Conservation (phyloP, 2,888 invertebrate species). For the Caenorhabditis sulstoni region DNA sequence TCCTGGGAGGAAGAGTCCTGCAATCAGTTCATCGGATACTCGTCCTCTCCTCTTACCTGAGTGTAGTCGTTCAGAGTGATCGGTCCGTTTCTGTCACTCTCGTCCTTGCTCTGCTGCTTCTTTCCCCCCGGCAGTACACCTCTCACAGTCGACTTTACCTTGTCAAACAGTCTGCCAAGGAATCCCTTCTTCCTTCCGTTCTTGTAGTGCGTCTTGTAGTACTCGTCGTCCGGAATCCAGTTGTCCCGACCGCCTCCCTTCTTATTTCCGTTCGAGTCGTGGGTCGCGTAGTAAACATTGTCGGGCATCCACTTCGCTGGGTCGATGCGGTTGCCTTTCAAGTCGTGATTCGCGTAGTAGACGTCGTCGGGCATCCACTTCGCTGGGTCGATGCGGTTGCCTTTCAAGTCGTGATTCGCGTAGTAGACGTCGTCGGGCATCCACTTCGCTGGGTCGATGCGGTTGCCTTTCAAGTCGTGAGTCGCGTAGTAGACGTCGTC, state of each 20-base stretch:
- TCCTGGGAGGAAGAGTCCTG: constrained; percentile 37
- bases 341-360: constrained; percentile 3
- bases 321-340: too few relatives aligned
- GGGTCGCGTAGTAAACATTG: not conserved
- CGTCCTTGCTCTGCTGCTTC: constrained; percentile 23
- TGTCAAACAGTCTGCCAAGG: constrained; percentile 14
- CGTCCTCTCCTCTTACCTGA: constrained; percentile 1
- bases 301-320: constrained; percentile 19
- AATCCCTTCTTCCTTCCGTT: constrained; percentile 42
- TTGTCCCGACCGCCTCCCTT: not conserved
- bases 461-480: constrained; percentile 29
- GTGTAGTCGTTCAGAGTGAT: constrained; percentile 49
- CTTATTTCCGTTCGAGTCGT: not conserved
- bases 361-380: not conserved
- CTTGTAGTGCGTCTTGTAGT: constrained; percentile 16
- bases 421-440: constrained; percentile 2
- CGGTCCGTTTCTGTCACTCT: not conserved
- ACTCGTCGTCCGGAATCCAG: not conserved
- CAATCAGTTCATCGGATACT: constrained; percentile 6
- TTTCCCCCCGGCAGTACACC: constrained; percentile 34
- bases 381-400: not conserved
- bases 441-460: too few relatives aligned
- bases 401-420: not conserved
- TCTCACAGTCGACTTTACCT: constrained; percentile 5
- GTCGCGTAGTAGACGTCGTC: not conserved